phyloP scores from a whole-genome alignment of 2,113 vertebrate species.

The Castor canadensis region DNA sequence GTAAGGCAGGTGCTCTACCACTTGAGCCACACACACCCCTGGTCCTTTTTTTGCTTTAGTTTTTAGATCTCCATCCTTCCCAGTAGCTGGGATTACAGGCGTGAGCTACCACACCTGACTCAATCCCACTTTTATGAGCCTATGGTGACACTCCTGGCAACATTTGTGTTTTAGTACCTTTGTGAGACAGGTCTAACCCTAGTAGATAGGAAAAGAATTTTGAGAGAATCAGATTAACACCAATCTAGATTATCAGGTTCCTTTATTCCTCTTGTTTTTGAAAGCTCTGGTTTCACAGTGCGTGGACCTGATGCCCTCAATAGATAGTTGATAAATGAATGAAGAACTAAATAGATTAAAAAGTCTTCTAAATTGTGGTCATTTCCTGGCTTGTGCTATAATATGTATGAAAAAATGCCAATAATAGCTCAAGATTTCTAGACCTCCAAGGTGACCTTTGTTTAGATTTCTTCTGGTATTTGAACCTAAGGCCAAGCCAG shows the following conservation, averaged over 20 bases:
- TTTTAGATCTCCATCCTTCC: too few species aligned
- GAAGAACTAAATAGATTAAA: not conserved
- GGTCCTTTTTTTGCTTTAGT: too few species aligned
- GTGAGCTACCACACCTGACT: too few species aligned
- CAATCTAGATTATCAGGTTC: not conserved
- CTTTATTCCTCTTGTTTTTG: not conserved
- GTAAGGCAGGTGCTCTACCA: too few species aligned
- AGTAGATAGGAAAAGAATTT: not conserved
- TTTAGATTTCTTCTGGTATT: not conserved
- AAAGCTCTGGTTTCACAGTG: not conserved
- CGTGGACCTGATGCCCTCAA: not conserved
- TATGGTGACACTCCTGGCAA: not conserved
- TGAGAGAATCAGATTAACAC: not conserved
- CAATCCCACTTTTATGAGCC: not conserved
- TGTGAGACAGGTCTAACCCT: not conserved
- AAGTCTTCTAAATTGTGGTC: not conserved
- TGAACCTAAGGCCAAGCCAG: not conserved
- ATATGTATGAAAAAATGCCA: not conserved
- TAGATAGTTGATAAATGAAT: not conserved
- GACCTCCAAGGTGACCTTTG: not conserved
- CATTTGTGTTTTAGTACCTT: not conserved
- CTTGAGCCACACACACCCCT: too few species aligned
- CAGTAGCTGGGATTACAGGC: too few species aligned
- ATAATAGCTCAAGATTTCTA: not conserved
- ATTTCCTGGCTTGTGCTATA: not conserved